Evolutionary conservation across 2,888 invertebrate genomes (phyloP).

Genomic region (Cetonia aurata): DNA sequence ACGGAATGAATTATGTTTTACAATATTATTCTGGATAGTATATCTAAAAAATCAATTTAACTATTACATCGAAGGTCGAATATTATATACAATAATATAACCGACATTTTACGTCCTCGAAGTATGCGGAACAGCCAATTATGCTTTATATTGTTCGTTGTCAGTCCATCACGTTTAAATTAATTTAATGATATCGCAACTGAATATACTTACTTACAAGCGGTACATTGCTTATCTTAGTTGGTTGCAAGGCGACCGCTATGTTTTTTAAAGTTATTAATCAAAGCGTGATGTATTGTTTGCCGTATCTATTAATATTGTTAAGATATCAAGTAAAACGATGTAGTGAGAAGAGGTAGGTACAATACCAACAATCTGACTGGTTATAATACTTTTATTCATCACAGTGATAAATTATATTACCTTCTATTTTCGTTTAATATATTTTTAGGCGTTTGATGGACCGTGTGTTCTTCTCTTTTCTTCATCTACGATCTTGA

Average conservation of each 20-base stretch:
- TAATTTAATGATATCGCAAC: conserved; percentile 10
- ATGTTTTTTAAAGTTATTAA: conserved; percentile 25
- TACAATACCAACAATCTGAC: conserved; percentile 30
- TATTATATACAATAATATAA: too few species aligned
- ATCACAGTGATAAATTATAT: conserved; percentile 26
- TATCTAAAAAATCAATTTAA: too few species aligned
- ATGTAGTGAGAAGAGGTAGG: conserved; percentile 35
- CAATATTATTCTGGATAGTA: too few species aligned
- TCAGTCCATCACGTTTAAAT: conserved; percentile 17
- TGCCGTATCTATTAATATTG: conserved; percentile 35
- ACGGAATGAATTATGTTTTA: too few species aligned
- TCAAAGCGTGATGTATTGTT: conserved; percentile 32
- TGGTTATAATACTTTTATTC: conserved; percentile 31
- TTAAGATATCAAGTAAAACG: conserved; percentile 32
- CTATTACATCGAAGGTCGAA: too few species aligned
- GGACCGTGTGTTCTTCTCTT: conserved; percentile 12
- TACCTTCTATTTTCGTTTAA: conserved; percentile 31
- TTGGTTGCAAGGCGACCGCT: not conserved
- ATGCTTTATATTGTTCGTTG: conserved; percentile 5
- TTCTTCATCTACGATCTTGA: conserved; percentile 25
- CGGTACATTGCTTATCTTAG: conserved; percentile 7
- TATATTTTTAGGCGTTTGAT: conserved; percentile 16
- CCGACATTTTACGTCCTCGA: too few species aligned
- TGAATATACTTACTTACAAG: not conserved
- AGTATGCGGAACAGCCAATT: not conserved